Percentiles rank a stretch among this genome's conserved stretches.
Conservation (phyloP, 2,888 invertebrate genomes). For the Cyclophora punctaria region DNA sequence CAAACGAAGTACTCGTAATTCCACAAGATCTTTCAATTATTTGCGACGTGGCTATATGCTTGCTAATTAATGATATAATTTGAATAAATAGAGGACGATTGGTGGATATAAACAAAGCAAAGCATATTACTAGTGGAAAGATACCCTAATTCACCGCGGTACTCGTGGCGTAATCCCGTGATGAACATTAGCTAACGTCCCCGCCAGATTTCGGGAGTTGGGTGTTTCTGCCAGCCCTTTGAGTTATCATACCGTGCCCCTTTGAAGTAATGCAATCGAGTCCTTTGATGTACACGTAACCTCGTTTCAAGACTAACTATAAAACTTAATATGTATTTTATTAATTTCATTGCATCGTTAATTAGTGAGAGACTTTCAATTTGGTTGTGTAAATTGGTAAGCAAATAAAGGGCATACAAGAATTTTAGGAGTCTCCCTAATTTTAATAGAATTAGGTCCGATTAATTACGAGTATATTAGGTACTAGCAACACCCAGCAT, state of each 20-base stretch:
- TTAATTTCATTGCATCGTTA: background rate
- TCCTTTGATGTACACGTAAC: slow-evolving; percentile 17
- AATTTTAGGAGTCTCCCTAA: background rate
- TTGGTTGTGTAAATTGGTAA: background rate
- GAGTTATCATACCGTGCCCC: slow-evolving; percentile 17
- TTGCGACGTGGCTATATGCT: too few relatives aligned
- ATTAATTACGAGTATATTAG: too few relatives aligned
- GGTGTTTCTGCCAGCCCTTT: slow-evolving; percentile 10
- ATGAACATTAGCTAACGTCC: slow-evolving; percentile 7
- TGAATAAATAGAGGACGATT: too few relatives aligned
- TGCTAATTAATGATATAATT: too few relatives aligned
- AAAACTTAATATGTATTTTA: slow-evolving; percentile 11
- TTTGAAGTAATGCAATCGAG: slow-evolving; percentile 20
- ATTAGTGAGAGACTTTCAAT: too few relatives aligned
- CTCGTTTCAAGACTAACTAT: background rate
- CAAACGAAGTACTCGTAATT: too few relatives aligned
- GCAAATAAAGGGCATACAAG: background rate
- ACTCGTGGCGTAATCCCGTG: slow-evolving; percentile 6
- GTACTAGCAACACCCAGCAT: too few relatives aligned
- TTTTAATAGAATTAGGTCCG: background rate
- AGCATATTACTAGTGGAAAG: slow-evolving; percentile 3
- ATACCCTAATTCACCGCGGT: too few relatives aligned
- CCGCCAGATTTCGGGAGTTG: slow-evolving; percentile 11
- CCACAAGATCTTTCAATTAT: too few relatives aligned
- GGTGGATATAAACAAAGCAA: background rate